A percentile compares a stretch with the other conserved stretches of the same genome.
phyloP scores from a whole-genome alignment of 1,140 invertebrate species.

The Heliconius eleuchia region DNA sequence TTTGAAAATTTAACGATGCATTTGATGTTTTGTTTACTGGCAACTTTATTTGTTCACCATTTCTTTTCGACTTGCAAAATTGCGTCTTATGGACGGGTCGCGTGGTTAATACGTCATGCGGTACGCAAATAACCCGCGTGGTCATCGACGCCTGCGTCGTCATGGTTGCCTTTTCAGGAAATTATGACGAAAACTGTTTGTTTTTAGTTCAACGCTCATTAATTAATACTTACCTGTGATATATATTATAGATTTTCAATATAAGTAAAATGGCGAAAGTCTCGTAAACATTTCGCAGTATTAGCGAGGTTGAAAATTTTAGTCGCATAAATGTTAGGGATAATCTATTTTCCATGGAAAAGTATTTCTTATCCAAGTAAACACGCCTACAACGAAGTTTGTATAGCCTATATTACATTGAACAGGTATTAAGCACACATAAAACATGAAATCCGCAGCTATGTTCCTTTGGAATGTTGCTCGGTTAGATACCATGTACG shows the following conservation, averaged over 20 bases:
- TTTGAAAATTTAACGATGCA: conserved; percentile 25
- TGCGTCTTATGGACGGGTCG: conserved; percentile 26
- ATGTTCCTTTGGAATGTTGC: conserved; percentile 32
- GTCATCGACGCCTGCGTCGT: conserved; percentile 27
- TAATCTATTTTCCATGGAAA: too few species aligned
- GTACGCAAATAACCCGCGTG: conserved; percentile 36
- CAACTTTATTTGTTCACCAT: conserved; percentile 18
- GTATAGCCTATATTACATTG: neutral
- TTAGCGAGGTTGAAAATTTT: too few species aligned
- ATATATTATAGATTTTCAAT: neutral
- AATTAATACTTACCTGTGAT: neutral
- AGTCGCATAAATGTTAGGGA: too few species aligned
- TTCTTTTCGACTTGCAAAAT: conserved; percentile 19
- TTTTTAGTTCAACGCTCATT: neutral
- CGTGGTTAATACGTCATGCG: conserved; percentile 36
- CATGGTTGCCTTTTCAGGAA: conserved; percentile 35
- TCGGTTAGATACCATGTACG: conserved; percentile 13
- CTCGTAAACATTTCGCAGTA: too few species aligned
- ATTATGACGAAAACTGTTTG: conserved; percentile 21
- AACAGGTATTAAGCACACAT: conserved; percentile 3
- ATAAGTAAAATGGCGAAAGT: too few species aligned
- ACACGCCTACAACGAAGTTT: neutral
- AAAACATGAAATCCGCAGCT: conserved; percentile 16
- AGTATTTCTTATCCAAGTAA: neutral
- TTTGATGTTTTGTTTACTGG: conserved; percentile 41